Conservation (phyloP, 2,888 invertebrate genomes). For the Tetranychus piercei region DNA sequence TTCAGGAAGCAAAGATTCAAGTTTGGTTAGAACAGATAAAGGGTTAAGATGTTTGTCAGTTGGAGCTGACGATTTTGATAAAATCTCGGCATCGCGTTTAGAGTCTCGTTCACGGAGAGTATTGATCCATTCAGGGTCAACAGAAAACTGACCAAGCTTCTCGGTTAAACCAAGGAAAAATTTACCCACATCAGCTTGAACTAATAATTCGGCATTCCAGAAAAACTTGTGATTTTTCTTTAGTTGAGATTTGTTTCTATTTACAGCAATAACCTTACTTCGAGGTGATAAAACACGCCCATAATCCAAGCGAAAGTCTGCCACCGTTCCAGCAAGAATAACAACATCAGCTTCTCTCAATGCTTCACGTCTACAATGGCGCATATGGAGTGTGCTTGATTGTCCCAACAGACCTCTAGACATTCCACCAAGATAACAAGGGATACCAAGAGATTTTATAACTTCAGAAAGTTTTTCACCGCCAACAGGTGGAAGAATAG, state of each 20-base stretch:
- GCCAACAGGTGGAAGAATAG: constrained; percentile 39
- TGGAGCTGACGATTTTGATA: constrained; percentile 31
- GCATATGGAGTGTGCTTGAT: constrained; percentile 36
- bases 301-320: constrained; percentile 43
- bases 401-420: constrained; percentile 40
- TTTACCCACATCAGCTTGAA: constrained; percentile 39
- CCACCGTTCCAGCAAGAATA: constrained; percentile 41
- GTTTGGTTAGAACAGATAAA: constrained; percentile 36
- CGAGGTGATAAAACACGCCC: constrained; percentile 38
- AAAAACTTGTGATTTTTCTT: constrained; percentile 42
- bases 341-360: constrained; percentile 43
- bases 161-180: constrained; percentile 35
- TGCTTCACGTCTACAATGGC: constrained; percentile 40
- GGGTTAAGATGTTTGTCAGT: constrained; percentile 40
- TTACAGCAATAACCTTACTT: constrained; percentile 41
- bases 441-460: constrained; percentile 40
- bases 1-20: constrained; percentile 37
- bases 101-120: constrained; percentile 35
- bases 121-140: constrained; percentile 35
- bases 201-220: constrained; percentile 40
- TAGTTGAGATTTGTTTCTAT: constrained; percentile 38
- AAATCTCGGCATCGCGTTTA: constrained; percentile 36
- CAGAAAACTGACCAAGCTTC: constrained; percentile 25
- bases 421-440: constrained; percentile 44
- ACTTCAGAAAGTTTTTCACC: constrained; percentile 34